phyloP scores from a whole-genome alignment of 2,888 invertebrate species.

The Lathronympha strigana region DNA sequence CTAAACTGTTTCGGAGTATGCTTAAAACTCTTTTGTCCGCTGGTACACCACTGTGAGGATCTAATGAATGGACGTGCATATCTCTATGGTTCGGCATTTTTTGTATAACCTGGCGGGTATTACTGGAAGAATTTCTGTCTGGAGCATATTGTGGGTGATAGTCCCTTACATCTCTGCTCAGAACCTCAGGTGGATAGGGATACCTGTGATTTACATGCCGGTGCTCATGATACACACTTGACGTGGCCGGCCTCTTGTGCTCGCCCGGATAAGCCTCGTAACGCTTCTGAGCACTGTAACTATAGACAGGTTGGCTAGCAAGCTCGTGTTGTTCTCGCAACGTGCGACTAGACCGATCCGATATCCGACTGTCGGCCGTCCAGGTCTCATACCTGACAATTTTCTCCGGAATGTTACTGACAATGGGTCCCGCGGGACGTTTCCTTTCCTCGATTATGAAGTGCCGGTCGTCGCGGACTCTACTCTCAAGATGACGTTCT shows the following conservation, averaged over 20 bases:
- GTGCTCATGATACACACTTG: slow-evolving; percentile 65
- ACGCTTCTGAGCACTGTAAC: slow-evolving; percentile 75
- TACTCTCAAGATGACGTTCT: slow-evolving; percentile 65
- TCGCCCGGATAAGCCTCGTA: slow-evolving; percentile 76
- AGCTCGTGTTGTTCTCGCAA: slow-evolving; percentile 74
- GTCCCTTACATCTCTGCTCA: slow-evolving; percentile 64
- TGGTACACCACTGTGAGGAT: slow-evolving; percentile 73
- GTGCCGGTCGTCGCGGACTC: slow-evolving; percentile 72
- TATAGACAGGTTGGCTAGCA: slow-evolving; percentile 76
- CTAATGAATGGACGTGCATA: slow-evolving; percentile 63
- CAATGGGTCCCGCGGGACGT: slow-evolving; percentile 69
- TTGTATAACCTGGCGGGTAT: slow-evolving; percentile 71
- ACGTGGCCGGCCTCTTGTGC: slow-evolving; percentile 62
- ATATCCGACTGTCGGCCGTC: slow-evolving; percentile 73
- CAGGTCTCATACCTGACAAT: slow-evolving; percentile 77
- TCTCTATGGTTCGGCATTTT: slow-evolving; percentile 73
- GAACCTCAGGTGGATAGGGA: slow-evolving; percentile 61
- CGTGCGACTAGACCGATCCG: slow-evolving; percentile 66
- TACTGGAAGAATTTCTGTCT: slow-evolving; percentile 63
- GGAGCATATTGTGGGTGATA: slow-evolving; percentile 66
- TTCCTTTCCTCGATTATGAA: slow-evolving; percentile 77
- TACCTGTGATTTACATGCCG: slow-evolving; percentile 65
- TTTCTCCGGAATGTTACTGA: slow-evolving; percentile 81
- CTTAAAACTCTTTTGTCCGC: slow-evolving; percentile 89
- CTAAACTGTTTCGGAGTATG: slow-evolving; percentile 88